Conservation (phyloP, 1,140 invertebrate species). For the Ostrea edulis region DNA sequence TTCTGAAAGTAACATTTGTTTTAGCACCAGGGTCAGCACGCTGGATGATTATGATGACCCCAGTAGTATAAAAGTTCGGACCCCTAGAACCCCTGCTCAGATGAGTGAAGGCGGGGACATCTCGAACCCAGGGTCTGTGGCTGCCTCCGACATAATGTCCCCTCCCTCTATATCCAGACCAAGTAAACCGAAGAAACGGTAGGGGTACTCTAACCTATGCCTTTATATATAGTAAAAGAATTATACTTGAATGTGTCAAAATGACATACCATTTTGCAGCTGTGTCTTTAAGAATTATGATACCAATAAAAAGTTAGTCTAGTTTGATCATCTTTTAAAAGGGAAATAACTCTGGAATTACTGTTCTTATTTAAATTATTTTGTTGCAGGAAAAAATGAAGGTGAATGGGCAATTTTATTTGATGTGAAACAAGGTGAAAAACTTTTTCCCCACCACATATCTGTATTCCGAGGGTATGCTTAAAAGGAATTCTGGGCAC, state of each 20-base stretch:
- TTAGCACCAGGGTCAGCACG: constrained; percentile 52
- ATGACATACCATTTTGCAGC: too few relatives aligned
- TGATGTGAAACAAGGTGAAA: background rate
- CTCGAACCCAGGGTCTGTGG: constrained; percentile 66
- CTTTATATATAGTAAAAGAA: background rate
- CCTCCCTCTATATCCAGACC: constrained; percentile 66
- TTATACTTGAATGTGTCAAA: too few relatives aligned
- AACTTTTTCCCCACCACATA: background rate
- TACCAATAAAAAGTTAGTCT: too few relatives aligned
- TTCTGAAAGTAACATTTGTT: background rate
- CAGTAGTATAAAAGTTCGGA: constrained; percentile 55
- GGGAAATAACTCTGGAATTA: background rate
- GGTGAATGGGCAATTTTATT: background rate
- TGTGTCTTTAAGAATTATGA: too few relatives aligned
- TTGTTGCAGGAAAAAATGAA: constrained; percentile 17
- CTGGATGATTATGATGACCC: constrained; percentile 63
- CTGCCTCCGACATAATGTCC: constrained; percentile 67
- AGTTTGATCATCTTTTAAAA: background rate
- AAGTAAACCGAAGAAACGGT: constrained; percentile 74
- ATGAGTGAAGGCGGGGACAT: constrained; percentile 63
- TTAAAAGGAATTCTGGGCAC: background rate
- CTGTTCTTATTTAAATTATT: background rate
- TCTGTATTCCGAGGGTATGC: background rate
- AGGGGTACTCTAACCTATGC: background rate
- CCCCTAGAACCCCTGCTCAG: constrained; percentile 56